Conservation (phyloP, 2,797 vertebrate genomes). For the Falco concolor region DNA sequence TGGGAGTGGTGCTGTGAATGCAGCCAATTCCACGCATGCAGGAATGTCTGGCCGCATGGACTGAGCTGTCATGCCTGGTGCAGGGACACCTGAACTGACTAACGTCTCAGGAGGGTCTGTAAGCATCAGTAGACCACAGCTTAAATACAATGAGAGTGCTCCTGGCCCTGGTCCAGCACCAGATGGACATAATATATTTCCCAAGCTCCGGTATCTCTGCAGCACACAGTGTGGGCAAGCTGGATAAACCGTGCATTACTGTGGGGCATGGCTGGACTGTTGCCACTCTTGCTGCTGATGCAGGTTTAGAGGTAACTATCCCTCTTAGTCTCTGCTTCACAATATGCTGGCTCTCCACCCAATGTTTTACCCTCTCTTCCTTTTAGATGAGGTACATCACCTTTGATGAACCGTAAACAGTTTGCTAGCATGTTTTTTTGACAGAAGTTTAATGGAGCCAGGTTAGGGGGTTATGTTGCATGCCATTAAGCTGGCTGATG, state of each 20-base stretch:
- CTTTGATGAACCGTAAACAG: not conserved
- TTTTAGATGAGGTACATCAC: not conserved
- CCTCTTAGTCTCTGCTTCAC: not conserved
- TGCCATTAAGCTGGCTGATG: not conserved
- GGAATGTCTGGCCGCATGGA: fast-evolving
- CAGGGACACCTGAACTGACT: not conserved
- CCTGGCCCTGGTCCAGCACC: not conserved
- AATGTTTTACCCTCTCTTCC: not conserved
- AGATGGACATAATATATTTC: not conserved
- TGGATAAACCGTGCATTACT: not conserved
- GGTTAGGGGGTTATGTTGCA: not conserved
- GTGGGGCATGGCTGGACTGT: not conserved
- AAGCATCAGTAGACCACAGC: not conserved
- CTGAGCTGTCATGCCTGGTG: not conserved
- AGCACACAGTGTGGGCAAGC: not conserved
- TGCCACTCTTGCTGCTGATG: not conserved
- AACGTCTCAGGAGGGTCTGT: not conserved
- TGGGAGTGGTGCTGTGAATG: fast-evolving
- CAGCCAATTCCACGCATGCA: not conserved
- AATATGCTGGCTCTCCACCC: not conserved
- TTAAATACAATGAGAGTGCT: not conserved
- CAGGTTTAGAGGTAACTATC: not conserved
- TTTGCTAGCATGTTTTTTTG: not conserved
- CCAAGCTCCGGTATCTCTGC: fast-evolving
- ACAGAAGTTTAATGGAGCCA: not conserved